Conservation (phyloP, 35 echinoderm and acorn worm genomes). For the Apostichopus parvimensis region DNA sequence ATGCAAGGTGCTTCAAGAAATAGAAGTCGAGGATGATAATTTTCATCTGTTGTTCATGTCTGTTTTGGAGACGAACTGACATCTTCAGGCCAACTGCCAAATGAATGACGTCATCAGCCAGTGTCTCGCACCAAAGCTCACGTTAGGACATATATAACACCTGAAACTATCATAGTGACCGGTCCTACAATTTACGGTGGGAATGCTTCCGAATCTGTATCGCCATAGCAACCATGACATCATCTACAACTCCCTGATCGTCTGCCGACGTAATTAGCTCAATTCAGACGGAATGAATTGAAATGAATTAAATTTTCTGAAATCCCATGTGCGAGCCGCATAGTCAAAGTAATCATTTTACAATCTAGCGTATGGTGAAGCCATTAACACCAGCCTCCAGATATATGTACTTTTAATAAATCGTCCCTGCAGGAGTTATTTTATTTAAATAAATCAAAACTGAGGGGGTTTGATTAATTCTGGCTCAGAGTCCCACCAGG, state of each 20-base stretch:
- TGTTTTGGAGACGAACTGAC: constrained; percentile 1
- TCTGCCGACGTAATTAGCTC: constrained; percentile 39
- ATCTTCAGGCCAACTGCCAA: constrained; percentile 13
- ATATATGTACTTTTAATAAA: constrained; percentile 52
- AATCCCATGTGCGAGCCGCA: neutral
- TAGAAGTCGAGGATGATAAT: neutral
- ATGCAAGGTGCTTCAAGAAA: neutral
- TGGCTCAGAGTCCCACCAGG: constrained; percentile 36
- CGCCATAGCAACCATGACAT: constrained; percentile 27
- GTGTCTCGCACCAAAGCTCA: neutral
- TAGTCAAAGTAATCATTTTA: constrained; percentile 16
- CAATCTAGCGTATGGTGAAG: constrained; percentile 29
- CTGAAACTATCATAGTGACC: neutral
- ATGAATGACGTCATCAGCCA: constrained; percentile 2
- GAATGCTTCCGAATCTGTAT: constrained; percentile 1
- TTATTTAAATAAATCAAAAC: constrained; percentile 51
- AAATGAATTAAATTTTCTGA: constrained; percentile 35
- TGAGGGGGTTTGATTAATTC: constrained; percentile 52
- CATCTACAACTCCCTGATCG: constrained; percentile 14
- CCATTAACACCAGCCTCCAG: constrained; percentile 37
- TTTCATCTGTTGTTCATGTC: neutral
- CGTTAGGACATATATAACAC: neutral
- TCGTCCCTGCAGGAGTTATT: constrained; percentile 47
- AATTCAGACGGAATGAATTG: constrained; percentile 47
- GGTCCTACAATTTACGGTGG: neutral